Percentiles rank a stretch among this genome's conserved stretches.
phyloP scores from a whole-genome alignment of 64 coral and sea anemone genomes.

The Montipora cactus region DNA sequence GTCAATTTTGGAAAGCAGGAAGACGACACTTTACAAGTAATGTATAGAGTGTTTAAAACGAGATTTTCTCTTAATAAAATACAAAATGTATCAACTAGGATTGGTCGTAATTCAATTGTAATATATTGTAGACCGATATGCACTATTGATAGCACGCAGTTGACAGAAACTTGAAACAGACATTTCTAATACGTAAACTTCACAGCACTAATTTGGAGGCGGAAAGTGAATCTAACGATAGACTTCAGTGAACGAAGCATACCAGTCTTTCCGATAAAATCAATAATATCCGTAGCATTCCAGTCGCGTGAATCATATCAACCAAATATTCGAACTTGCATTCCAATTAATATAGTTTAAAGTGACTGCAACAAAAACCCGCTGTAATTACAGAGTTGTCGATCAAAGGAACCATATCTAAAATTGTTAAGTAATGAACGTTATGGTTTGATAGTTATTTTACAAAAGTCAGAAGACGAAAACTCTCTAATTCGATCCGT shows the following conservation, averaged over 20 bases:
- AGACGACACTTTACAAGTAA: neutral
- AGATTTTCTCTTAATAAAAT: neutral
- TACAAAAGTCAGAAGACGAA: neutral
- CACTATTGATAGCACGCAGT: neutral
- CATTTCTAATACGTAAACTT: neutral
- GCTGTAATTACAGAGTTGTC: neutral
- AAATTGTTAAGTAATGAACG: neutral
- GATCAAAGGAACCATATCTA: neutral
- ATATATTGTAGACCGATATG: too few relatives aligned
- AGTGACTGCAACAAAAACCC: neutral
- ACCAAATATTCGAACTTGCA: constrained; percentile 14
- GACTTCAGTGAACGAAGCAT: too few relatives aligned
- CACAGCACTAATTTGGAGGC: neutral
- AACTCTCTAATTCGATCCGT: constrained; percentile 8
- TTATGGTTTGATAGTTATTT: neutral
- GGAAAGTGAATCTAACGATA: neutral
- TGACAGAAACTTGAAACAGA: neutral
- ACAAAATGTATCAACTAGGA: neutral
- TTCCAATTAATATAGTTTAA: constrained; percentile 45
- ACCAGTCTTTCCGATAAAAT: neutral
- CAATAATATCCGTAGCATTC: constrained; percentile 30
- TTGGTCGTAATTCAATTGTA: neutral
- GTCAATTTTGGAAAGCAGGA: neutral
- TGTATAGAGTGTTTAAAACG: neutral
- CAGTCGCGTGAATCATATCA: constrained; percentile 22